Percentiles rank a stretch among this genome's conserved stretches.
Evolutionary conservation across 2,888 invertebrate genomes (phyloP).

Genomic region (Leptinotarsa tumamoca): DNA sequence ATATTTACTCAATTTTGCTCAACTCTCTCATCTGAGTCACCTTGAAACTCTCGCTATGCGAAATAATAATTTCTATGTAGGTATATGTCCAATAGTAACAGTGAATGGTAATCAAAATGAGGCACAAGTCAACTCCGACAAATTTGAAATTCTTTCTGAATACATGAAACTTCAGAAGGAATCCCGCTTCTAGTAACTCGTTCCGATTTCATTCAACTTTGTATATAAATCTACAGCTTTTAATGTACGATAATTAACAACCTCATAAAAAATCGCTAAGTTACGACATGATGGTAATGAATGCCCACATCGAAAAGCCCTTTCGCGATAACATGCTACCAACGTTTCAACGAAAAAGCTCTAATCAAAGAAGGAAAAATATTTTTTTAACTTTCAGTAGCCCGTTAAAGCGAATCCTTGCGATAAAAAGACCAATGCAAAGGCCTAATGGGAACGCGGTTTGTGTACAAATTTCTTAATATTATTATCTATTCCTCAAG

Average conservation of each 20-base stretch:
- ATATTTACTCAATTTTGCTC: too few relatives aligned
- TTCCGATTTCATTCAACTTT: slow-evolving; percentile 3
- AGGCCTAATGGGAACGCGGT: slow-evolving; percentile 11
- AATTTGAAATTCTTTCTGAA: not conserved
- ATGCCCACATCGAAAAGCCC: slow-evolving; percentile 31
- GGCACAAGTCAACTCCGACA: not conserved
- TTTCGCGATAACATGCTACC: slow-evolving; percentile 30
- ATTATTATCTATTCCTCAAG: slow-evolving; percentile 19
- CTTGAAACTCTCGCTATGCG: too few relatives aligned
- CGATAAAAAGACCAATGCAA: slow-evolving; percentile 7
- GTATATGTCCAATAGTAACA: too few relatives aligned
- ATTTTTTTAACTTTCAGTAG: slow-evolving; percentile 8
- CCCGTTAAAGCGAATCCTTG: slow-evolving; percentile 15
- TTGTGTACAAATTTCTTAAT: slow-evolving; percentile 19
- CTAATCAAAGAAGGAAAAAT: slow-evolving; percentile 9
- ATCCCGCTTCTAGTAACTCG: not conserved
- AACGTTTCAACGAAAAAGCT: slow-evolving; percentile 25
- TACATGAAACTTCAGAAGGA: not conserved
- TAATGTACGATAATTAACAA: slow-evolving; percentile 36
- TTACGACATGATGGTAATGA: slow-evolving; percentile 28
- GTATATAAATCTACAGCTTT: slow-evolving; percentile 19
- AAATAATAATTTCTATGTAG: too few relatives aligned
- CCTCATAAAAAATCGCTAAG: slow-evolving; percentile 33
- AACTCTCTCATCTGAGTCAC: too few relatives aligned
- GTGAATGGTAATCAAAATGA: too few relatives aligned